Base-by-base conservation (phyloP, 2,888 invertebrate species). In the Lasioglossum villosulum region DNA sequence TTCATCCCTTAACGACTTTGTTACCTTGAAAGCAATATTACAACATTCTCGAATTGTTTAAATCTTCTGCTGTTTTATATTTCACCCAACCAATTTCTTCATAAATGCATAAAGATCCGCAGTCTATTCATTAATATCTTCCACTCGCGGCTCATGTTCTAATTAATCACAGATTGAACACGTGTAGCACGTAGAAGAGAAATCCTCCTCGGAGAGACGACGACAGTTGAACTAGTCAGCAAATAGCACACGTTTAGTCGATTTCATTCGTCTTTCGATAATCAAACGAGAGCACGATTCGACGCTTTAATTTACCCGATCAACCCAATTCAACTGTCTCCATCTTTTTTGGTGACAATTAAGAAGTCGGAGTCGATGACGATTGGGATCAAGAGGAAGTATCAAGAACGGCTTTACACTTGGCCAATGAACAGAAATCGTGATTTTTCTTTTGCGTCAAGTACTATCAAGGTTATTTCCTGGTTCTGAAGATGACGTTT, bases 161-260 rank as follows among this genome's bases (percentile, higher is more conserved):
- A 56, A 56, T 56, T 56, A 56, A 56, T 56, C 56, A n/a, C 56
- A 10, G 56, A 56, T 56, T 10, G 56, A 56, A 56, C 56, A n/a
- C 56, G n/a, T 4, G n/a, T 3, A 12, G 19, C 56, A n/a, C 56
- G 56, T 23, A 56, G n/a, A n/a, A n/a, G n/a, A 12, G n/a, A n/a
- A 56, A 56, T 56, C n/a, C 56, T 23, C 10, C n/a, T n/a, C 10
- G 10, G n/a, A 12, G 56, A 56, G n/a, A 10, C 56, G n/a, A 10
- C 56, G 56, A 56, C n/a, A n/a, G 56, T 56, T 56, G n/a, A 56
- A 56, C 56, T 52, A 23, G 56, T 56, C 56, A n/a, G 56, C 56
- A n/a, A 56, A 56, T n/a, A 56, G 56, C 12, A 56, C 56, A n/a
- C 56, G 10, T 56, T 56, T 56, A 56, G 56, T 56, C 56, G 56